These are phyloP conservation scores for Cryptocephalus moraei DNA, from an alignment of 2,888 invertebrate genomes.

Conservation along the genomic window DNA sequence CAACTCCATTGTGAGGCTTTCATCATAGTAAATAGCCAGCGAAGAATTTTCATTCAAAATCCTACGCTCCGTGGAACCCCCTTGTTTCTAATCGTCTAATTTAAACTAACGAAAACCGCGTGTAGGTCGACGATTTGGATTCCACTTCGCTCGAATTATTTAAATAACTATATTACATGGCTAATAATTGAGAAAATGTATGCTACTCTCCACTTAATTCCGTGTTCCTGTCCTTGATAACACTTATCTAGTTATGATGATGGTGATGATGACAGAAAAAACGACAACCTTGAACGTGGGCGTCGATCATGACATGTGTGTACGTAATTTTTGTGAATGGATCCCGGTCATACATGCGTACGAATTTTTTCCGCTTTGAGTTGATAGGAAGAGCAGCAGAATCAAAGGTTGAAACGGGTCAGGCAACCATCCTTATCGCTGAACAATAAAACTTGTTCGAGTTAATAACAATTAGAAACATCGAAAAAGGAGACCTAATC, in stretches of 20 bases:
- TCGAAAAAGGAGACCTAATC: background rate
- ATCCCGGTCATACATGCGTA: background rate
- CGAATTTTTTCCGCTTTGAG: background rate
- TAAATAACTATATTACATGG: slow-evolving; percentile 1
- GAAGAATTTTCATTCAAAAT: too few relatives aligned
- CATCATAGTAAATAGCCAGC: too few relatives aligned
- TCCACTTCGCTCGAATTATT: slow-evolving; percentile 1
- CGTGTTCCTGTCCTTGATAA: slow-evolving; percentile 2
- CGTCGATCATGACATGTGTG: slow-evolving; percentile 2
- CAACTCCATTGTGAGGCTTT: too few relatives aligned
- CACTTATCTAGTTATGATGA: slow-evolving; percentile 5
- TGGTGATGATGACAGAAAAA: background rate
- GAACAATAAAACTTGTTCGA: too few relatives aligned
- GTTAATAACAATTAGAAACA: background rate
- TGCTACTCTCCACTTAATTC: slow-evolving; percentile 1
- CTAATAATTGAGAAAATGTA: slow-evolving; percentile 2
- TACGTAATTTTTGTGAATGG: slow-evolving; percentile 1
- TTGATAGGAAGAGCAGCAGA: background rate
- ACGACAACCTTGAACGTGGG: slow-evolving; percentile 8
- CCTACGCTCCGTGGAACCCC: background rate
- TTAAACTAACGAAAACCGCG: background rate
- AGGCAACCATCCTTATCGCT: too few relatives aligned
- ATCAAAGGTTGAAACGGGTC: background rate
- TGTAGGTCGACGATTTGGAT: background rate
- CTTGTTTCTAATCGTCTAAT: background rate